Percentiles rank a stretch among this genome's conserved stretches.
Conservation (phyloP, 1,140 invertebrate species). For the Achroia grisella region DNA sequence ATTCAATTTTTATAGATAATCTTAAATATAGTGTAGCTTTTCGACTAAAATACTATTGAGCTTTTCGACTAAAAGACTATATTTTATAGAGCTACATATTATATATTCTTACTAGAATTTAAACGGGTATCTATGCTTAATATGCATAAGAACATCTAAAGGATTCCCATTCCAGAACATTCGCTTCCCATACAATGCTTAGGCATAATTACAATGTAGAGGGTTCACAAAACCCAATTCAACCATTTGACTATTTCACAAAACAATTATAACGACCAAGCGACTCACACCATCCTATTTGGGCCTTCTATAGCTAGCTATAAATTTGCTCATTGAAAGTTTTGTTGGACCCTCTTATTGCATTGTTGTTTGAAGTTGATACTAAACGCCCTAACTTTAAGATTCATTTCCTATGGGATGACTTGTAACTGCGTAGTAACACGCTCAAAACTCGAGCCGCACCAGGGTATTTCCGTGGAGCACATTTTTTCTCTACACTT, state of each 20-base stretch:
- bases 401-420: background rate
- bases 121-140: too few relatives aligned
- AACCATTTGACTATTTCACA: background rate
- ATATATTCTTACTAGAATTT: too few relatives aligned
- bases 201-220: too few relatives aligned
- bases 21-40: too few relatives aligned
- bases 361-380: background rate
- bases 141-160: too few relatives aligned
- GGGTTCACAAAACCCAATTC: too few relatives aligned
- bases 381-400: conserved; percentile 1
- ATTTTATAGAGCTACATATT: too few relatives aligned
- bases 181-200: too few relatives aligned
- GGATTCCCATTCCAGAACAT: too few relatives aligned
- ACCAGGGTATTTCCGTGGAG: conserved; percentile 24
- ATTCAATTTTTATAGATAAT: too few relatives aligned
- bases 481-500: conserved; percentile 12
- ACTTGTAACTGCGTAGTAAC: conserved; percentile 3
- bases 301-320: conserved; percentile 22
- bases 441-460: conserved; percentile 9
- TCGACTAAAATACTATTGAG: too few relatives aligned
- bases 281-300: conserved; percentile 10
- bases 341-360: conserved; percentile 13
- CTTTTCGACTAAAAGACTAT: too few relatives aligned
- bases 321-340: conserved; percentile 26
- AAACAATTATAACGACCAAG: conserved; percentile 15